Percentiles rank a stretch among this genome's conserved stretches.
These are phyloP conservation scores for Podocnemis expansa DNA, from an alignment of 2,113 vertebrate species.

Conservation along the genomic window DNA sequence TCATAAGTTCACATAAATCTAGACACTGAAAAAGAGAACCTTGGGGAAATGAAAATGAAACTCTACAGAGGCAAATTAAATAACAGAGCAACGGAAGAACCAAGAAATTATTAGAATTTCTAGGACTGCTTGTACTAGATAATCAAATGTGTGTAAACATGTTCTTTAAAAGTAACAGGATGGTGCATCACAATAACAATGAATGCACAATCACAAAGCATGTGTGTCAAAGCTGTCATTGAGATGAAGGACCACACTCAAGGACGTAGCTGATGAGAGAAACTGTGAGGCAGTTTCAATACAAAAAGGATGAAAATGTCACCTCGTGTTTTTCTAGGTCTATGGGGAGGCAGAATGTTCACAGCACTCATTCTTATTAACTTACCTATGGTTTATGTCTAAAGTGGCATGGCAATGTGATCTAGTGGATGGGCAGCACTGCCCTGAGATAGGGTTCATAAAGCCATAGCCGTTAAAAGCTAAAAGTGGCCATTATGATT, in stretches of 20 bases:
- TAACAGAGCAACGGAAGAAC: slow-evolving; percentile 39
- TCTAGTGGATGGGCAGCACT: background rate
- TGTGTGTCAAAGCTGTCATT: background rate
- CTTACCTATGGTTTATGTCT: background rate
- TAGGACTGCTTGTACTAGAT: background rate
- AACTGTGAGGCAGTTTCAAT: accelerated
- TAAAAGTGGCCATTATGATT: background rate
- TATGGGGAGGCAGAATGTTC: background rate
- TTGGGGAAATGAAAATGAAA: slow-evolving; percentile 62
- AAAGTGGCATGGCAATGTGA: background rate
- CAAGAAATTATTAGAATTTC: background rate
- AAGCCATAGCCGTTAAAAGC: background rate
- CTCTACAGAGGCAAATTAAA: slow-evolving; percentile 62
- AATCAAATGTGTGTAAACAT: background rate
- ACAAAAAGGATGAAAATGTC: background rate
- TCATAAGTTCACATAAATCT: background rate
- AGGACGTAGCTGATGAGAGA: background rate
- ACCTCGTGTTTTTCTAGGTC: background rate
- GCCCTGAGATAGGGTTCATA: background rate
- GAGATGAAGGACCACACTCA: background rate
- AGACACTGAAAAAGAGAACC: slow-evolving; percentile 4
- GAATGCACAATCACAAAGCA: accelerated
- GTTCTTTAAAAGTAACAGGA: accelerated
- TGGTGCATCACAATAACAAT: background rate
- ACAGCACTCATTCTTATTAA: background rate